Evolutionary conservation across 1,140 invertebrate genomes (phyloP).

Genomic region (Ceratosolen solmsi): DNA sequence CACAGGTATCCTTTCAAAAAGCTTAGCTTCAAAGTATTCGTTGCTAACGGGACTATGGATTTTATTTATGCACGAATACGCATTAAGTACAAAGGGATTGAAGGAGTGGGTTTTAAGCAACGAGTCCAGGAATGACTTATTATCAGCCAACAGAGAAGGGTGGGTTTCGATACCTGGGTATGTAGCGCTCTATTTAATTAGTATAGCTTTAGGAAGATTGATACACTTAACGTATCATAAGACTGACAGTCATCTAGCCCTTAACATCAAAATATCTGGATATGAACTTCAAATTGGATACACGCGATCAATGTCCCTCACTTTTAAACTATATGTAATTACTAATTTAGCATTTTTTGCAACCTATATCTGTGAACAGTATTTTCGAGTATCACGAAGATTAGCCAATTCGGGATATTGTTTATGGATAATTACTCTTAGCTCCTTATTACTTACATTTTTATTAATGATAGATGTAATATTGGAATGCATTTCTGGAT

Average conservation of each 20-base stretch:
- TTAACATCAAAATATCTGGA: slow-evolving; percentile 55
- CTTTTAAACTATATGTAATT: slow-evolving; percentile 68
- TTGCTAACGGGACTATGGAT: slow-evolving; percentile 74
- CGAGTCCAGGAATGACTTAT: slow-evolving; percentile 75
- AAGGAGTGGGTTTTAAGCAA: slow-evolving; percentile 83
- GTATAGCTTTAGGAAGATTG: slow-evolving; percentile 80
- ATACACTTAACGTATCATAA: slow-evolving; percentile 70
- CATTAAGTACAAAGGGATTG: slow-evolving; percentile 77
- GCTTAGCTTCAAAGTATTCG: slow-evolving; percentile 70
- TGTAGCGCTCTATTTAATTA: slow-evolving; percentile 85
- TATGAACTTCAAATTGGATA: slow-evolving; percentile 56
- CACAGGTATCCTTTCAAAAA: slow-evolving; percentile 75
- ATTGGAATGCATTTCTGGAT: slow-evolving; percentile 56
- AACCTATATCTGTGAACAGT: slow-evolving; percentile 70
- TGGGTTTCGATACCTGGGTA: slow-evolving; percentile 89
- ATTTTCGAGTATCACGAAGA: slow-evolving; percentile 78
- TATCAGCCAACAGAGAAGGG: slow-evolving; percentile 92
- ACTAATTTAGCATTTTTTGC: slow-evolving; percentile 71
- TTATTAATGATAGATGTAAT: slow-evolving; percentile 76
- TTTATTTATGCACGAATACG: slow-evolving; percentile 81
- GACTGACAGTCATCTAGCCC: slow-evolving; percentile 51
- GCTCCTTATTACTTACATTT: slow-evolving; percentile 72
- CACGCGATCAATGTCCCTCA: slow-evolving; percentile 62
- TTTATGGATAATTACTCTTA: slow-evolving; percentile 81
- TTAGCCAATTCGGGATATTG: slow-evolving; percentile 86